Evolutionary conservation across 2,888 invertebrate species (phyloP).

Genomic region (Choristoneura rosaceana): DNA sequence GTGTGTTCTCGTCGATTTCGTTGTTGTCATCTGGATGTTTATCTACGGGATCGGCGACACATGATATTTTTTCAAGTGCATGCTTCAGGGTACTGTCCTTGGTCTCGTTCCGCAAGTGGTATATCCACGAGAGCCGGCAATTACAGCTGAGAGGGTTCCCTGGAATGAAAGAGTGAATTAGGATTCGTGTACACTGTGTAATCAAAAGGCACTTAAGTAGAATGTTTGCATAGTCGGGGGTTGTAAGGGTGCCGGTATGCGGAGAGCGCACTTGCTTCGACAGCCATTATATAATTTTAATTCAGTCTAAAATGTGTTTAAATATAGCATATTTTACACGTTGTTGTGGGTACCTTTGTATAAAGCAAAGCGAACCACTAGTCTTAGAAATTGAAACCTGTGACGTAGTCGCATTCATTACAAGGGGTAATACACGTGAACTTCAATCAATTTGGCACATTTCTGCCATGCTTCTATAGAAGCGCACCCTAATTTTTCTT

Average conservation of each 20-base stretch:
- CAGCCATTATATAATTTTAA: conserved; percentile 3
- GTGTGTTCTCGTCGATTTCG: conserved; percentile 60
- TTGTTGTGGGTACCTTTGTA: neutral
- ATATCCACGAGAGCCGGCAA: conserved; percentile 93
- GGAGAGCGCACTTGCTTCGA: conserved; percentile 10
- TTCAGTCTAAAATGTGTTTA: conserved; percentile 4
- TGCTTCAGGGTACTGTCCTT: conserved; percentile 88
- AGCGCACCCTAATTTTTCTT: neutral
- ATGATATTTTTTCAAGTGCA: conserved; percentile 90
- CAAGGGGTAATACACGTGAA: no score
- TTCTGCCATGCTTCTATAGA: no score
- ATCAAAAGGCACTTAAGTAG: conserved; percentile 34
- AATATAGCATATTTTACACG: neutral
- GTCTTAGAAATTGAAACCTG: no score
- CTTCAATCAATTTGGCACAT: no score
- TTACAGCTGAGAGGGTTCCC: conserved; percentile 94
- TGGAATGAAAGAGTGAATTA: conserved; percentile 71
- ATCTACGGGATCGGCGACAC: conserved; percentile 84
- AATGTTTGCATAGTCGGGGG: conserved; percentile 26
- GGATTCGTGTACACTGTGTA: conserved; percentile 32
- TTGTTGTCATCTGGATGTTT: conserved; percentile 63
- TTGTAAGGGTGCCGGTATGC: conserved; percentile 1
- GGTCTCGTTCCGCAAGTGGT: conserved; percentile 90
- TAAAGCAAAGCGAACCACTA: no score
- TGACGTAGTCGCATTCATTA: no score